Evolutionary conservation across 2,797 vertebrate genomes (phyloP), one percentile per base, ranked within the genome.

Genomic region (Pangasius larnaudii): DNA sequence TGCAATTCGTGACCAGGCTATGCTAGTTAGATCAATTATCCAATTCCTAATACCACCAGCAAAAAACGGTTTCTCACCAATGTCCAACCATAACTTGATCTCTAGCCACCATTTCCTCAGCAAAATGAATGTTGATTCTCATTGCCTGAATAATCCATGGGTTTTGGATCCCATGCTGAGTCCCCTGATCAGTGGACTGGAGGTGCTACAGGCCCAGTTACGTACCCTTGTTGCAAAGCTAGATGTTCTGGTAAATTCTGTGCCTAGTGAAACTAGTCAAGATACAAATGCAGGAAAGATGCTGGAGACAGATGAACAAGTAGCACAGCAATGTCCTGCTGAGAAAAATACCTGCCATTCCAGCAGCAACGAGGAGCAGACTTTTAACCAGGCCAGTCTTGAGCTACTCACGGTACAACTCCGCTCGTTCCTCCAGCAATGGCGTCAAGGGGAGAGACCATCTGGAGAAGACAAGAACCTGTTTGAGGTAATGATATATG

Each of bases 351-450:
- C 58, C 56, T n/a, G 13, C 27, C n/a, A 30, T 77, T 82, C 61
- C 56, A 82, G 30, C 7, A 42, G 19, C 58, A 51, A 33, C 74
- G 92, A 9, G 46, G 93, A 72, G 42, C 91, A 93, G 89, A 95
- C 91, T 91, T 92, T 94, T 91, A 93, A 91, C 91, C 91, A 96
- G 95, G 96, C 98, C 84, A 93, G 96, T 77, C 97, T 98, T 85
- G 94, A 97, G 86, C 94, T 96, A 74, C 96, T 99, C 36, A 97
- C 96, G 67, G 92, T 98, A 94, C 97, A 98, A 93, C 97, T 99
- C 87, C 96, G 97, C 83, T 97, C 97, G 96, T 96, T 98, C 91
- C 96, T 99, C 79, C 97, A 98, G 91, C 94, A 95, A 91, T 98
- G 97, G 97, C 95, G 95, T 78, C 96, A 97, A 91, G 95, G 96